Evolutionary conservation across 2,113 vertebrate species (phyloP).

Genomic region (Sciurus niger): DNA sequence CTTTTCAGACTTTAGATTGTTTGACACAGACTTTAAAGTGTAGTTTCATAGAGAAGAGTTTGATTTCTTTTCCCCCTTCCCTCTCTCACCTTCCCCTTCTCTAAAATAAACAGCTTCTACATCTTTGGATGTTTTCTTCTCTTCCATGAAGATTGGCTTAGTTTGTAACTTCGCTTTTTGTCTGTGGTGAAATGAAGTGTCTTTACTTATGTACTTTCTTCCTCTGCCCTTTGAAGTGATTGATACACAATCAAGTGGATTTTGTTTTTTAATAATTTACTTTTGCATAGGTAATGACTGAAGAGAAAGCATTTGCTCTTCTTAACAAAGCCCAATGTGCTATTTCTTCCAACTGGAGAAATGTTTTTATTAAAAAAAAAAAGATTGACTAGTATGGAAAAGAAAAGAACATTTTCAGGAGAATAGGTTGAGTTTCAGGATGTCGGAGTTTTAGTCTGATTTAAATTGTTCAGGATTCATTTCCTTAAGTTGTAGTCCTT

Average conservation of each 20-base stretch:
- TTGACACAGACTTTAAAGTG: slow-evolving; percentile 18
- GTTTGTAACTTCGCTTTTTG: slow-evolving; percentile 11
- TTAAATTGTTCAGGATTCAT: slow-evolving; percentile 1
- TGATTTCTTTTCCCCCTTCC: not conserved
- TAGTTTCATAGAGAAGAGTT: not conserved
- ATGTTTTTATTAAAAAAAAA: slow-evolving; percentile 41
- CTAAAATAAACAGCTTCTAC: not conserved
- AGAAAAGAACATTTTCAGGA: not conserved
- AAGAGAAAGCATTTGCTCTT: not conserved
- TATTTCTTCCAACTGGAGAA: not conserved
- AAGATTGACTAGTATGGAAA: not conserved
- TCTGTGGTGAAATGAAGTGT: not conserved
- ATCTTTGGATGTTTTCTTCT: slow-evolving; percentile 31
- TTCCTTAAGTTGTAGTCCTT: not conserved
- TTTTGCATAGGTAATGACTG: not conserved
- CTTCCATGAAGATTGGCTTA: not conserved
- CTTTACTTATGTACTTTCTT: not conserved
- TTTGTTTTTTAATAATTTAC: slow-evolving; percentile 36
- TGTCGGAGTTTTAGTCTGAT: not conserved
- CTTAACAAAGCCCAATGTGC: not conserved
- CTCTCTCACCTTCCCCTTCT: not conserved
- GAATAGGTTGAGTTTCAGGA: not conserved
- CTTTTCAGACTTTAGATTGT: slow-evolving; percentile 37
- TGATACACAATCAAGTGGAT: not conserved
- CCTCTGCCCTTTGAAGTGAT: not conserved